These are phyloP conservation scores for Nomada flava DNA, from an alignment of 2,888 invertebrate species.

Conservation along the genomic window DNA sequence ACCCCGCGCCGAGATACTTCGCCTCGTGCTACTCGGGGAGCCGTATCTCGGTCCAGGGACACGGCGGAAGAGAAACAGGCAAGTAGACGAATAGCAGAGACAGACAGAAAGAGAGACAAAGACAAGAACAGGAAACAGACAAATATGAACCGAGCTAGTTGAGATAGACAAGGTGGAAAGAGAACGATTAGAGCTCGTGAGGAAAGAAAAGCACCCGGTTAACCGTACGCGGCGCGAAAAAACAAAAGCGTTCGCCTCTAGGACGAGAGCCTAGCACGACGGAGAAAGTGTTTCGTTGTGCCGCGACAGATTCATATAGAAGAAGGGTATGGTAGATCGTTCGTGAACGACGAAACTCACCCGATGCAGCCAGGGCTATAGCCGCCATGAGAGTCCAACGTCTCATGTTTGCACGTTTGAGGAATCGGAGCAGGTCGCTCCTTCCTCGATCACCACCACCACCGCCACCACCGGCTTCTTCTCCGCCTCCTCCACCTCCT, in stretches of 20 bases:
- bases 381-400: slow-evolving; percentile 83
- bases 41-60: neutral
- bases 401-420: slow-evolving; percentile 79
- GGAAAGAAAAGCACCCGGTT: slow-evolving; percentile 25
- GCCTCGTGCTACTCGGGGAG: slow-evolving; percentile 23
- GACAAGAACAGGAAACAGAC: slow-evolving; percentile 27
- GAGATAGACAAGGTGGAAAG: slow-evolving; percentile 1
- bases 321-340: neutral
- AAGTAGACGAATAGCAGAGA: slow-evolving; percentile 17
- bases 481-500: slow-evolving; percentile 65
- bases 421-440: slow-evolving; percentile 57
- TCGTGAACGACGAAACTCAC: slow-evolving; percentile 73
- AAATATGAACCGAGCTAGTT: slow-evolving; percentile 6
- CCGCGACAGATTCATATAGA: slow-evolving; percentile 4
- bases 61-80: slow-evolving; percentile 15
- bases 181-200: neutral
- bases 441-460: slow-evolving; percentile 65
- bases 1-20: slow-evolving; percentile 14
- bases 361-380: slow-evolving; percentile 83
- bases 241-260: slow-evolving; percentile 25
- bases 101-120: slow-evolving; percentile 21
- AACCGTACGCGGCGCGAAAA: slow-evolving; percentile 42
- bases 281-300: neutral
- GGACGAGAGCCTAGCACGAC: slow-evolving; percentile 53
- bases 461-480: slow-evolving; percentile 61